These are phyloP conservation scores for Elephantulus edwardii DNA, from an alignment of 2,113 vertebrate genomes.

Conservation along the genomic window DNA sequence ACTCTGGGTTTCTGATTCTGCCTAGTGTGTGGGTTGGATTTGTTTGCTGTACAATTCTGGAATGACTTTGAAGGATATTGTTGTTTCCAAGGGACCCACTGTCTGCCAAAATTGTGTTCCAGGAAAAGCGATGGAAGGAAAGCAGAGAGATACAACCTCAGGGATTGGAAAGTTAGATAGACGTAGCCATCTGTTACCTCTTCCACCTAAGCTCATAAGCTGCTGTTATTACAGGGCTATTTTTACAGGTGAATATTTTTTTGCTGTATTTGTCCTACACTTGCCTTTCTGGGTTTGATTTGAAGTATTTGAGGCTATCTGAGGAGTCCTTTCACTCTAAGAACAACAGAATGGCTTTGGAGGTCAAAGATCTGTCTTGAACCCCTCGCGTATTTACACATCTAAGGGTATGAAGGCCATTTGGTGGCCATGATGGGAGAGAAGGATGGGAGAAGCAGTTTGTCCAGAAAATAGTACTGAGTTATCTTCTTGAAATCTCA, in stretches of 20 bases:
- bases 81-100: conserved; percentile 63
- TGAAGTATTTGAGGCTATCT: conserved; percentile 28
- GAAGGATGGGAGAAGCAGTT: not conserved
- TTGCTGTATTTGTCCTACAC: conserved; percentile 51
- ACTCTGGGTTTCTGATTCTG: conserved; percentile 15
- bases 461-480: not conserved
- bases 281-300: conserved; percentile 63
- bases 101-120: conserved; percentile 69
- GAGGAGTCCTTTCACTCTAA: conserved; percentile 18
- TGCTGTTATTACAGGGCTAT: conserved; percentile 22
- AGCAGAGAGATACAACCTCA: conserved; percentile 44
- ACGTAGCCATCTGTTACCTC: conserved; percentile 69
- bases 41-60: not conserved
- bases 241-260: conserved; percentile 62
- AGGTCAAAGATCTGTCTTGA: conserved; percentile 11
- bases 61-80: conserved; percentile 74
- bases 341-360: conserved; percentile 16
- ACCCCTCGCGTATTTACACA: not conserved
- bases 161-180: conserved; percentile 63
- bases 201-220: conserved; percentile 3
- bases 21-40: not conserved
- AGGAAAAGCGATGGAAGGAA: conserved; percentile 65
- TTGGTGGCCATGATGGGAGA: not conserved
- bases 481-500: not conserved
- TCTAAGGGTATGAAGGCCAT: not conserved